phyloP scores from a whole-genome alignment of 2,797 vertebrate species.

The Lophotriccus pileatus region DNA sequence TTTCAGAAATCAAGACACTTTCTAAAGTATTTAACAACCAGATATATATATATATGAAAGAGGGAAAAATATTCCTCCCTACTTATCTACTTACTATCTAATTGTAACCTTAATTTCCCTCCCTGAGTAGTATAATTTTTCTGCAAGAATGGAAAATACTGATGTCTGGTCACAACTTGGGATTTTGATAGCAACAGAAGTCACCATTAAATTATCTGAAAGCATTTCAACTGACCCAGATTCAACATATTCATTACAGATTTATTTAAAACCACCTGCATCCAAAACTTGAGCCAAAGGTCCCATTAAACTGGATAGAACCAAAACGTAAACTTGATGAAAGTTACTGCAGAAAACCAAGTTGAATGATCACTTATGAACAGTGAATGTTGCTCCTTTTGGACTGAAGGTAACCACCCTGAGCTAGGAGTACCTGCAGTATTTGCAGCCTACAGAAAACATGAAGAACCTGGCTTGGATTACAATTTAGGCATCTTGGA shows the following conservation, averaged over 20 bases:
- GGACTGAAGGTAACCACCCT: accelerated
- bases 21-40: neutral
- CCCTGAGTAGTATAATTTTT: neutral
- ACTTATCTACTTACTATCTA: neutral
- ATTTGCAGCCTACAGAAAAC: neutral
- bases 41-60: neutral
- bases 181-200: neutral
- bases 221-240: neutral
- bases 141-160: neutral
- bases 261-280: neutral
- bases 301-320: neutral
- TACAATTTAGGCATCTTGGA: neutral
- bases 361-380: neutral
- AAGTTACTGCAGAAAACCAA: neutral
- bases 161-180: neutral
- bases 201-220: neutral
- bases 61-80: neutral
- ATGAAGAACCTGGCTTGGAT: neutral
- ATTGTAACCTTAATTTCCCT: neutral
- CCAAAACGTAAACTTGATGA: neutral
- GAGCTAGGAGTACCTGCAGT: neutral
- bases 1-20: constrained; percentile 1
- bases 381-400: neutral
- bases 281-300: neutral
- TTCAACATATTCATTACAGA: neutral